These are phyloP conservation scores for Porites cylindrica DNA, from an alignment of 92 coral and sea anemone genomes.

Conservation along the genomic window DNA sequence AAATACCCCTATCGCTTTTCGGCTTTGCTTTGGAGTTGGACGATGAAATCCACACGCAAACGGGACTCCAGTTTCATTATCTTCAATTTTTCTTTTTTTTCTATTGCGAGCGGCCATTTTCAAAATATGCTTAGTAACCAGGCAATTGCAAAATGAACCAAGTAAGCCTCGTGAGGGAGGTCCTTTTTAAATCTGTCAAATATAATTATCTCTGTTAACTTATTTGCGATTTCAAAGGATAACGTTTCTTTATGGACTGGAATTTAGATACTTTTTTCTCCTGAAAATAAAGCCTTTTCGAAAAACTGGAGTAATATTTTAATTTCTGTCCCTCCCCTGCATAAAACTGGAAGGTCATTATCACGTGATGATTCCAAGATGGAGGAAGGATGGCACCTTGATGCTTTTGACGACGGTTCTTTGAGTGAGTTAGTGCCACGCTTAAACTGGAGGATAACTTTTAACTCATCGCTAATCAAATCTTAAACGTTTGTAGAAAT, in stretches of 20 bases:
- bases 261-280: too few species aligned
- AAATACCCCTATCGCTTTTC: conserved; percentile 59
- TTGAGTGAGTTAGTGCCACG: conserved; percentile 76
- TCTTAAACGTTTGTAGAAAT: conserved; percentile 66
- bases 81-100: conserved; percentile 43
- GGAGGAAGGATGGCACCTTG: conserved; percentile 95
- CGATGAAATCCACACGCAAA: conserved; percentile 69
- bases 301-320: too few species aligned
- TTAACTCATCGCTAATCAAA: not conserved
- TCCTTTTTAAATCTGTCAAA: too few species aligned
- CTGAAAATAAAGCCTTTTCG: too few species aligned
- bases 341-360: not conserved
- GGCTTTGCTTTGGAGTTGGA: conserved; percentile 63
- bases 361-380: conserved; percentile 75
- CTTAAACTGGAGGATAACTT: not conserved
- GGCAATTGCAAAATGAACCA: not conserved
- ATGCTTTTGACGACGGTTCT: conserved; percentile 98
- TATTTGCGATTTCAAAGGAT: too few species aligned
- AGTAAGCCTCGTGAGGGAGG: too few species aligned
- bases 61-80: conserved; percentile 10
- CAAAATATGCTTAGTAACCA: conserved; percentile 17
- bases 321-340: too few species aligned
- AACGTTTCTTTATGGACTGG: too few species aligned
- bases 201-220: too few species aligned
- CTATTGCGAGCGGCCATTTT: conserved; percentile 70